phyloP scores from a whole-genome alignment of 2,888 invertebrate genomes.

The Papilio demoleus region DNA sequence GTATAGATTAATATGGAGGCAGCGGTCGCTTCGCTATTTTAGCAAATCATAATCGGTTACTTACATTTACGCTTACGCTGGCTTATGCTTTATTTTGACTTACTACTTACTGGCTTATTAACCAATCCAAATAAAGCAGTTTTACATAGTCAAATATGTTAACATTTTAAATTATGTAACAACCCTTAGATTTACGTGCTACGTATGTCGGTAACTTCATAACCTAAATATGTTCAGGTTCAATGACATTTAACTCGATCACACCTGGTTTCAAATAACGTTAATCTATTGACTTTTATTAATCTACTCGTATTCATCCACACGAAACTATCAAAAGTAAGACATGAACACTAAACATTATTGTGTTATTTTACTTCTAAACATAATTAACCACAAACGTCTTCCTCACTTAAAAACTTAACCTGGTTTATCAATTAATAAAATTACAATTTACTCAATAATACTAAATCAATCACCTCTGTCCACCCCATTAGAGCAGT shows the following conservation, averaged over 20 bases:
- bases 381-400: neutral
- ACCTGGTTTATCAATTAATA: neutral
- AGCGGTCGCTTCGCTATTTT: too few species aligned
- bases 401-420: too few species aligned
- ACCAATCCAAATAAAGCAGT: slow-evolving; percentile 19
- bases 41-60: too few species aligned
- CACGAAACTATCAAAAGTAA: neutral
- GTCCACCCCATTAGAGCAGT: neutral
- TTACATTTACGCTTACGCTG: too few species aligned
- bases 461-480: neutral
- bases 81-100: too few species aligned
- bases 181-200: neutral
- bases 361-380: neutral
- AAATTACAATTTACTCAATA: neutral
- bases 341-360: neutral
- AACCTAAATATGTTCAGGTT: slow-evolving; percentile 12
- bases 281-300: too few species aligned
- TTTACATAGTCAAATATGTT: slow-evolving; percentile 26
- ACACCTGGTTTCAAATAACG: neutral
- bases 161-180: slow-evolving; percentile 22
- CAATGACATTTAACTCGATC: slow-evolving; percentile 15
- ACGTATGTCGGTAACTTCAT: neutral
- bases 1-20: too few species aligned
- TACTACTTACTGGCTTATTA: too few species aligned
- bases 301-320: neutral